phyloP scores from a whole-genome alignment of 2,797 vertebrate genomes.

The Gymnopithys bicolor region DNA sequence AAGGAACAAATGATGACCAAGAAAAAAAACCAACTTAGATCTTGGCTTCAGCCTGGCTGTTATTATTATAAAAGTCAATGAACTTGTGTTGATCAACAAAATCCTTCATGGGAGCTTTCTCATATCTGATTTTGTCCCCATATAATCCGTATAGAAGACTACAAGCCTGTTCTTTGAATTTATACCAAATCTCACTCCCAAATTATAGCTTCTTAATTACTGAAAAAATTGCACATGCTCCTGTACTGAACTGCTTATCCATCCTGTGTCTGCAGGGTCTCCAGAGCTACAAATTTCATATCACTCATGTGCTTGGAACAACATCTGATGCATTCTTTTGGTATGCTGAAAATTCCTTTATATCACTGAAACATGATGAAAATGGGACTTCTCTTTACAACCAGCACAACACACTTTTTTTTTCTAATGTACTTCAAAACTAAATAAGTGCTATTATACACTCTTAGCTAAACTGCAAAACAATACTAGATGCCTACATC shows the following conservation, averaged over 20 bases:
- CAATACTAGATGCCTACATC: background rate
- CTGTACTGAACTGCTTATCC: background rate
- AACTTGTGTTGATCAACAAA: background rate
- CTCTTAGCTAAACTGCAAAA: background rate
- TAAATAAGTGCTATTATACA: background rate
- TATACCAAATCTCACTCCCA: background rate
- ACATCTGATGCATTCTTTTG: background rate
- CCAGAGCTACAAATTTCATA: background rate
- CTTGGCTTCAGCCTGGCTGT: background rate
- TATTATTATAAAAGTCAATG: background rate
- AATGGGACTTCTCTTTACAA: background rate
- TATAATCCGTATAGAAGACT: background rate
- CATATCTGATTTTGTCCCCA: background rate
- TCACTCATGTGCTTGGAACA: background rate
- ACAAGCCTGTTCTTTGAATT: background rate
- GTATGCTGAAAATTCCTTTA: background rate
- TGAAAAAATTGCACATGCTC: background rate
- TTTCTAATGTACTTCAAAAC: background rate
- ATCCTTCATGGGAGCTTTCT: background rate
- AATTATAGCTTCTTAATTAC: background rate
- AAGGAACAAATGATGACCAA: background rate
- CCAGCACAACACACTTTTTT: background rate
- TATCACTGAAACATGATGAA: accelerated
- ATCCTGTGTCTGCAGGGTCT: background rate
- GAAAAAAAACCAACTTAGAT: background rate